Evolutionary conservation across 2,888 invertebrate genomes (phyloP), one percentile per base, ranked within the genome.

Genomic region (Ornithoptera alexandrae): DNA sequence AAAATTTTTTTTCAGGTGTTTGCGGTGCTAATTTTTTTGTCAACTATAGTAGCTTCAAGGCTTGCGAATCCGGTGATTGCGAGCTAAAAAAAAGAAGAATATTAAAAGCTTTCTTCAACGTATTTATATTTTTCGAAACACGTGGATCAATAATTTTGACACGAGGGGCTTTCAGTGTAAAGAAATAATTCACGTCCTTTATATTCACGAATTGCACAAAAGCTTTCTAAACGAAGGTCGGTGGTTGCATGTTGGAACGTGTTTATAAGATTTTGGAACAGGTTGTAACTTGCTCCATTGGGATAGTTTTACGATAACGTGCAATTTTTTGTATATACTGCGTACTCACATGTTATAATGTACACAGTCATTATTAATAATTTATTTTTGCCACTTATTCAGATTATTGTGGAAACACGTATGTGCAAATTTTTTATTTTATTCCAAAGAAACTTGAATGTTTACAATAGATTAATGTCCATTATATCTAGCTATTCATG

Each of bases 121-220:
- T 62, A n/a, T 62, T 8, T 18, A 62, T 50, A 24, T 12, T 18
- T 12, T n/a, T 56, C 68, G 57, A 58, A 65, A 72, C 74, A 74
- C 75, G 73, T 74, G 74, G 69, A 53, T 63, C 69, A 72, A 71
- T 72, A 71, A 71, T 72, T 72, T 73, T 62, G 17, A 59, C 60
- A 22, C 30, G 63, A 60, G 63, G 67, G 67, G 64, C 62, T 67
- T 42, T 12, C 2, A 53, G 57, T 59, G 24, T 62, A 70, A 17
- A 64, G 66, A 67, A 63, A 62, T 62, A 62, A 69, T 65, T 53
- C 46, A 65, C 64, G 53, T 61, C 61, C 57, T 57, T 71, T 67
- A 42, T 20, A 61, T 71, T 30, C 61, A 56, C 50, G 65, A 62
- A 39, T 71, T 71, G 71, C 65, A 68, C 68, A 71, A 71, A 67